Conservation (phyloP, 2,888 invertebrate genomes). For the Caenorhabditis becei region DNA sequence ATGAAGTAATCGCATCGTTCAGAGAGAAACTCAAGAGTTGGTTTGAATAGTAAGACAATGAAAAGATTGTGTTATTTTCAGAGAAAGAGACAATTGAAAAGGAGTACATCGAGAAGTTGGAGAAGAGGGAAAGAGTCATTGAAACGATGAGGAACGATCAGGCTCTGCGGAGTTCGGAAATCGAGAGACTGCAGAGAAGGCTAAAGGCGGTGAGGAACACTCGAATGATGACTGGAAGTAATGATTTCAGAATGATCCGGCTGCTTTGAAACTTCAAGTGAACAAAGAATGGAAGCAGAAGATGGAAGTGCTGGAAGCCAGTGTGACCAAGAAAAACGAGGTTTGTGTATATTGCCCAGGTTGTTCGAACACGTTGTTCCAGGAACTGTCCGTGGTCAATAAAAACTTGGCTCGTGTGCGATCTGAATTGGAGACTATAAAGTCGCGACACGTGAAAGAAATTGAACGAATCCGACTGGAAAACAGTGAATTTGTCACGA, state of each 20-base stretch:
- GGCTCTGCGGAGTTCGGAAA: constrained; percentile 34
- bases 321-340: constrained; percentile 42
- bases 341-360: too few species aligned
- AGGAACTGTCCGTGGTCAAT: constrained; percentile 13
- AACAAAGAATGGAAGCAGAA: constrained; percentile 33
- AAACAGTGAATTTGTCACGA: constrained; percentile 2
- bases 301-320: constrained; percentile 25
- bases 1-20: constrained; percentile 32
- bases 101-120: constrained; percentile 56
- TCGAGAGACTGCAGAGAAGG: constrained; percentile 50
- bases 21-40: constrained; percentile 41
- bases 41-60: background rate
- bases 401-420: background rate
- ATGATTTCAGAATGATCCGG: constrained; percentile 35
- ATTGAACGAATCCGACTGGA: constrained; percentile 25
- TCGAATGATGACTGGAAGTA: too few species aligned
- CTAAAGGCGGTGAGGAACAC: constrained; percentile 32
- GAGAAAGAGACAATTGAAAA: constrained; percentile 47
- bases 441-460: constrained; percentile 10
- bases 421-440: constrained; percentile 16
- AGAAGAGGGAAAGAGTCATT: constrained; percentile 49
- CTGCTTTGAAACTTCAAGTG: constrained; percentile 12
- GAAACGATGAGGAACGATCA: constrained; percentile 56
- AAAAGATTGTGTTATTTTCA: constrained; percentile 13
- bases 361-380: too few species aligned